Conservation (phyloP, 2,113 vertebrate species). For the Siniperca chuatsi region DNA sequence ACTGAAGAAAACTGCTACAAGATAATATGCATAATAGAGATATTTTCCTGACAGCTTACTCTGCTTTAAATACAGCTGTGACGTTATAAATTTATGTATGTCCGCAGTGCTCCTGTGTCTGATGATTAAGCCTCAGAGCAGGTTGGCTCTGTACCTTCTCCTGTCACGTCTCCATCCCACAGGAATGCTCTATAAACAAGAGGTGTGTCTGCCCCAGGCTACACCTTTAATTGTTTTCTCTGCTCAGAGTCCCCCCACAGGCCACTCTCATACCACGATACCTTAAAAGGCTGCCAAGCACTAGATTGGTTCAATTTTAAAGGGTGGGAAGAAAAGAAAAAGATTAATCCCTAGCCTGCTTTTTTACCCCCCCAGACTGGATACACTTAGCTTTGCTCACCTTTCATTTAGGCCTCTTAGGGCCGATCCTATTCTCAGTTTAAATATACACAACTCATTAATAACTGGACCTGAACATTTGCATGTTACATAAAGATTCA, state of each 20-base stretch:
- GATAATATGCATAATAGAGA: conserved; percentile 6
- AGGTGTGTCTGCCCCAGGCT: conserved; percentile 72
- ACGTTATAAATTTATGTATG: conserved; percentile 31
- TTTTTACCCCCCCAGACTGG: conserved; percentile 26
- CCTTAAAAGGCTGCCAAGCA: conserved; percentile 70
- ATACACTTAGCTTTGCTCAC: conserved; percentile 54
- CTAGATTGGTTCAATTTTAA: conserved; percentile 74
- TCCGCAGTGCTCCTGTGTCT: conserved; percentile 21
- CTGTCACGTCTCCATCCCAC: conserved; percentile 71
- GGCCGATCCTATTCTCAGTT: conserved; percentile 40
- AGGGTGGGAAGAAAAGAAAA: conserved; percentile 57
- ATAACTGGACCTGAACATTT: conserved; percentile 1
- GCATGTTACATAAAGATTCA: not conserved
- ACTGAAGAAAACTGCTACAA: not conserved
- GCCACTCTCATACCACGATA: conserved; percentile 63
- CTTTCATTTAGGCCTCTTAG: conserved; percentile 58
- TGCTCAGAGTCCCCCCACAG: conserved; percentile 60
- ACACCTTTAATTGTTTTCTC: conserved; percentile 80
- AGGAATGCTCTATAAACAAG: conserved; percentile 79
- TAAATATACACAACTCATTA: conserved; percentile 32
- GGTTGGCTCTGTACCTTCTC: conserved; percentile 55
- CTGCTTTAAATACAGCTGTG: conserved; percentile 19
- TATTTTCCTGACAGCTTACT: conserved; percentile 13
- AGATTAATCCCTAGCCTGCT: conserved; percentile 52
- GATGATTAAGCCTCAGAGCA: conserved; percentile 53